These are phyloP conservation scores for Amphibalanus amphitrite DNA, from an alignment of 1,140 invertebrate species.

Conservation along the genomic window DNA sequence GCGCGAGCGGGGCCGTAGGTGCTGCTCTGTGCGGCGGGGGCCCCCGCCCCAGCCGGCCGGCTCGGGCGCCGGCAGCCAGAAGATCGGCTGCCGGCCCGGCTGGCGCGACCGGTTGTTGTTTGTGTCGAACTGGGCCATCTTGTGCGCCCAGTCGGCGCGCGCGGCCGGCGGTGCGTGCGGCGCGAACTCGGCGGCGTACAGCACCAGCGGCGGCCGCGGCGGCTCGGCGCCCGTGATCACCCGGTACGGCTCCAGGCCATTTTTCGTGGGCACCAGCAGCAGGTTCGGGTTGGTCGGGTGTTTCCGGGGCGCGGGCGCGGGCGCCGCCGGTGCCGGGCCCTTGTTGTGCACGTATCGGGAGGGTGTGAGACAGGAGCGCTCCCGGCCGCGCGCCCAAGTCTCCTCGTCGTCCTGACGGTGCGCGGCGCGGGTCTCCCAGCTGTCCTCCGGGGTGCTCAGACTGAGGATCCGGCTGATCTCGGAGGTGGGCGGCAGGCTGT, in stretches of 20 bases:
- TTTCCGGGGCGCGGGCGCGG: slow-evolving; percentile 12
- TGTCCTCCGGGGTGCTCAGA: slow-evolving; percentile 8
- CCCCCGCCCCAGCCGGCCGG: slow-evolving; percentile 7
- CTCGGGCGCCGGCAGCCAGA: background rate
- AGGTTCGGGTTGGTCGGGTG: slow-evolving; percentile 16
- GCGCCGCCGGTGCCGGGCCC: slow-evolving; percentile 12
- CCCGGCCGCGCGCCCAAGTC: no score
- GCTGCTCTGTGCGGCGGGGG: slow-evolving; percentile 13
- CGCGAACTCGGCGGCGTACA: background rate
- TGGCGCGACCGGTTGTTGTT: slow-evolving; percentile 14
- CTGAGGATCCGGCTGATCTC: slow-evolving; percentile 12
- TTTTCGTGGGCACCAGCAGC: slow-evolving; percentile 18
- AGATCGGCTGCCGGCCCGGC: slow-evolving; percentile 9
- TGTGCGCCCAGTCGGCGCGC: slow-evolving; percentile 11
- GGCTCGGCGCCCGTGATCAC: slow-evolving; percentile 15
- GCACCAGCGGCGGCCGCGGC: slow-evolving; percentile 6
- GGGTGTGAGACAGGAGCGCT: background rate
- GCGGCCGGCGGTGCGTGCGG: background rate
- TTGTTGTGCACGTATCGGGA: slow-evolving; percentile 10
- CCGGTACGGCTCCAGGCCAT: slow-evolving; percentile 14
- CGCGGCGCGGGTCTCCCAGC: background rate
- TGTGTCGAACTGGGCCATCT: slow-evolving; percentile 8
- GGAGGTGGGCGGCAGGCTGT: background rate
- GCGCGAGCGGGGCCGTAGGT: slow-evolving; percentile 14
- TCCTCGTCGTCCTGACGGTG: background rate